Conservation (phyloP, 2,113 vertebrate genomes). For the Charina bottae region DNA sequence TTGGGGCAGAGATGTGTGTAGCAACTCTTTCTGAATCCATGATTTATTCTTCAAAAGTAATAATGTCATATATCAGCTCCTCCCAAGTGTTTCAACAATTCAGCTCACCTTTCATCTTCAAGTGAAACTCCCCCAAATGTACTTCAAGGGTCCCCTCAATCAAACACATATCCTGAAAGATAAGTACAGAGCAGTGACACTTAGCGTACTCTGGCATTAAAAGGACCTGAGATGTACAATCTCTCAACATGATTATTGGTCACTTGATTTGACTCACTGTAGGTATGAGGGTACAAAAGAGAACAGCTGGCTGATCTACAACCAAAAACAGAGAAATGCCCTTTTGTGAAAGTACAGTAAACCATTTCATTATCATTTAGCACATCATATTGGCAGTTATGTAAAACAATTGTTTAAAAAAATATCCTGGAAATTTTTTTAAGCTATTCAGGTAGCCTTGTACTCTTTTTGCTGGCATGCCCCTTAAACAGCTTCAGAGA, state of each 20-base stretch:
- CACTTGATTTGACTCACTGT: not conserved
- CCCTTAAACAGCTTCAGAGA: not conserved
- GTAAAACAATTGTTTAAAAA: not conserved
- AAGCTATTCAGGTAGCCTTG: not conserved
- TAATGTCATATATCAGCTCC: not conserved
- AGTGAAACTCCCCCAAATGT: constrained; percentile 90
- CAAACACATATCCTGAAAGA: constrained; percentile 88
- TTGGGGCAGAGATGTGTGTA: not conserved
- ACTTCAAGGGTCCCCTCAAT: constrained; percentile 91
- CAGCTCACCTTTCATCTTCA: constrained; percentile 93
- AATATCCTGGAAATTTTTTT: not conserved
- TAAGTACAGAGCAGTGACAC: constrained; percentile 13
- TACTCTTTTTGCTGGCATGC: not conserved
- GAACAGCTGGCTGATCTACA: not conserved
- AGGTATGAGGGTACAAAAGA: not conserved
- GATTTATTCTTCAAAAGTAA: not conserved
- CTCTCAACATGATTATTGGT: not conserved
- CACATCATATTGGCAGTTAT: not conserved
- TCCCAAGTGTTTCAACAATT: not conserved
- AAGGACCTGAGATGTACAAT: not conserved
- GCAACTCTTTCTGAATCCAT: not conserved
- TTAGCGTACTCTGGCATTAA: not conserved
- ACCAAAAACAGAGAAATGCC: not conserved
- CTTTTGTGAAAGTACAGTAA: not conserved
- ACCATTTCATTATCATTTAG: not conserved